Evolutionary conservation across 2,888 invertebrate genomes (phyloP).

Genomic region (Drosophila cognata): DNA sequence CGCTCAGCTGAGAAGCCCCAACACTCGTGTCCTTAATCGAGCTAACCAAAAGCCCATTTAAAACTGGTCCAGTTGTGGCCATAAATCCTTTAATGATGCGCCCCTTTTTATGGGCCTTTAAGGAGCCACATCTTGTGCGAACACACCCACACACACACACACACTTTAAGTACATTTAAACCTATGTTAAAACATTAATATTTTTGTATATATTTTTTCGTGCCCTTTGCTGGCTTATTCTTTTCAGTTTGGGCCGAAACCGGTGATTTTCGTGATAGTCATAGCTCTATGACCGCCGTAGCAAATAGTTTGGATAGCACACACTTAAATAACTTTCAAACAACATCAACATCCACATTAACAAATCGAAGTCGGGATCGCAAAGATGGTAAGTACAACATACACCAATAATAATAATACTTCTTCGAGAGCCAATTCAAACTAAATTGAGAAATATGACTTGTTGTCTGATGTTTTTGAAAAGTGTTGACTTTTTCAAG

Average conservation of each 20-base stretch:
- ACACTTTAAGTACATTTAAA: slow-evolving; percentile 40
- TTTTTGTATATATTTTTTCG: slow-evolving; percentile 68
- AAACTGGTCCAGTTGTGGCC: slow-evolving; percentile 48
- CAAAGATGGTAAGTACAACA: slow-evolving; percentile 87
- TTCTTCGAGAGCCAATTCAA: background rate
- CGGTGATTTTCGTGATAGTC: slow-evolving; percentile 94
- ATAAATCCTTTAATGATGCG: slow-evolving; percentile 84
- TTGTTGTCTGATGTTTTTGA: background rate
- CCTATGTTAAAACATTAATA: slow-evolving; percentile 80
- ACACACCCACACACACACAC: background rate
- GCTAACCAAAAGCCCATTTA: slow-evolving; percentile 77
- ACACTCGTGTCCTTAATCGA: slow-evolving; percentile 65
- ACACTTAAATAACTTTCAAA: slow-evolving; percentile 89
- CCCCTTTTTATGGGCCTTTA: slow-evolving; percentile 80
- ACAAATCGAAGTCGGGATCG: slow-evolving; percentile 88
- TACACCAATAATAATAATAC: background rate
- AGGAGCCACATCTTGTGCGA: slow-evolving; percentile 57
- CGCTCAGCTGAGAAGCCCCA: slow-evolving; percentile 23
- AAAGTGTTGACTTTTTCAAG: background rate
- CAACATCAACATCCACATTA: slow-evolving; percentile 87
- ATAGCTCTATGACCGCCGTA: slow-evolving; percentile 89
- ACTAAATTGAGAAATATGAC: background rate
- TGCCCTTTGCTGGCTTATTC: slow-evolving; percentile 82
- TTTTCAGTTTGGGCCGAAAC: slow-evolving; percentile 95
- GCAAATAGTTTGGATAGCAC: slow-evolving; percentile 88